A percentile compares a stretch with the other conserved stretches of the same genome.
Evolutionary conservation across 2,888 invertebrate genomes (phyloP).

Genomic region (Cheilosia scutellata): DNA sequence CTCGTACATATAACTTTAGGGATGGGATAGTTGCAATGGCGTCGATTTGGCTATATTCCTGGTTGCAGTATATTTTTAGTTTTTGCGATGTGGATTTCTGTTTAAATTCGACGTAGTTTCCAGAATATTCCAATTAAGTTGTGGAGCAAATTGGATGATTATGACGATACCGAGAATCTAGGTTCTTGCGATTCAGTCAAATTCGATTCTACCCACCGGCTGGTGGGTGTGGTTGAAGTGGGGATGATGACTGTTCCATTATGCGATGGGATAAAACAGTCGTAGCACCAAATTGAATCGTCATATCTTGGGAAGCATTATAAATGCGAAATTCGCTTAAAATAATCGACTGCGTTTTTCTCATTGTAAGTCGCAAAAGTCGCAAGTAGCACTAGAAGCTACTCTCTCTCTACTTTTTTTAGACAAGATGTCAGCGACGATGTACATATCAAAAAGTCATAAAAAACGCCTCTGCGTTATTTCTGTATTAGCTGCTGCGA

Average conservation of each 20-base stretch:
- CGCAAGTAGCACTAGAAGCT: no score
- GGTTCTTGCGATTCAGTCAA: constrained; percentile 2
- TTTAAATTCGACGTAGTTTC: constrained; percentile 39
- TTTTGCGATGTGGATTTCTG: constrained; percentile 32
- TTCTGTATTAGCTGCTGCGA: no score
- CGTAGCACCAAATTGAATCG: no score
- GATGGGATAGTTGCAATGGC: constrained; percentile 46
- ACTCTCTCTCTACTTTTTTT: no score
- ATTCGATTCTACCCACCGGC: constrained; percentile 34
- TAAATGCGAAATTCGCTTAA: no score
- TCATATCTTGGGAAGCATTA: no score
- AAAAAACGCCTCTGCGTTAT: no score
- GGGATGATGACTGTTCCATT: neutral
- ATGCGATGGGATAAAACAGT: no score
- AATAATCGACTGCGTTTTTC: no score
- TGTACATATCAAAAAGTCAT: no score
- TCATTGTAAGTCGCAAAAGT: no score
- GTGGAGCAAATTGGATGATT: neutral
- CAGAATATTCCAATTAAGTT: constrained; percentile 52
- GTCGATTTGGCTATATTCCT: constrained; percentile 16
- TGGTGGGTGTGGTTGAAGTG: constrained; percentile 5
- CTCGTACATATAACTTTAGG: neutral
- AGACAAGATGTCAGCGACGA: no score
- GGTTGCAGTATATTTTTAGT: constrained; percentile 4
- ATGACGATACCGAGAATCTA: constrained; percentile 14